Base-by-base conservation (phyloP, 2,888 invertebrate genomes). In the Calephelis perditalis region DNA sequence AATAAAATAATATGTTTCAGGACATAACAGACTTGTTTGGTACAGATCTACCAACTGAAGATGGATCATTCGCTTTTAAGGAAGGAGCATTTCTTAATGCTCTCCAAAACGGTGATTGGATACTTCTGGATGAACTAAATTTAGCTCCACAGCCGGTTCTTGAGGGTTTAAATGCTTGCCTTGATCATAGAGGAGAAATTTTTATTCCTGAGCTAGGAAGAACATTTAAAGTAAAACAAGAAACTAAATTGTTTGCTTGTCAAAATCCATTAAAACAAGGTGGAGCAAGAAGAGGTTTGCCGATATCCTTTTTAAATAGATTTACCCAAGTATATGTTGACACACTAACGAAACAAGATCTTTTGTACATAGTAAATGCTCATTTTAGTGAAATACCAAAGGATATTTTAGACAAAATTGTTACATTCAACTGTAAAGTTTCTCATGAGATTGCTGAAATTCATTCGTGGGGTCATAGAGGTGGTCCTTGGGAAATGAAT, bases 11-110 rank as follows among this genome's bases (percentile, higher is more conserved):
- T 26, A 26, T 26, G 2, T 84, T 78, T 62, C 75, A 96, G 93
- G 99, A 99, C 83, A 94, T 99, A 59, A 96, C 97, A 10, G 99
- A 99, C 88, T 91, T 99, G 54, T 99, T 99, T 82, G 99, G 99
- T 36, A 96, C 98, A 4, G 99, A 99, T 90, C 89, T 99, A 56
- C 99, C 99, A 0, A 93, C 97, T 0, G 98, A 98, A 86, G 96
- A 97, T 61, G 98, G 98, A 0, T 94, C 96, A 70, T 99, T 99
- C 89, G 94, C 94, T 3, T 99, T 99, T 96, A 93, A 96, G 73
- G 99, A 99, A 86, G 99, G 99, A 0, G 99, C 99, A 0, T 93
- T 99, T 64, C 86, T 99, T 49, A 95, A 94, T 63, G 99, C 99
- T 0, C 91, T 99, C 35, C 97, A 97, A 86, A 93, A 95, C 58